Conservation (phyloP, 2,797 vertebrate genomes). For the Chelmon rostratus region DNA sequence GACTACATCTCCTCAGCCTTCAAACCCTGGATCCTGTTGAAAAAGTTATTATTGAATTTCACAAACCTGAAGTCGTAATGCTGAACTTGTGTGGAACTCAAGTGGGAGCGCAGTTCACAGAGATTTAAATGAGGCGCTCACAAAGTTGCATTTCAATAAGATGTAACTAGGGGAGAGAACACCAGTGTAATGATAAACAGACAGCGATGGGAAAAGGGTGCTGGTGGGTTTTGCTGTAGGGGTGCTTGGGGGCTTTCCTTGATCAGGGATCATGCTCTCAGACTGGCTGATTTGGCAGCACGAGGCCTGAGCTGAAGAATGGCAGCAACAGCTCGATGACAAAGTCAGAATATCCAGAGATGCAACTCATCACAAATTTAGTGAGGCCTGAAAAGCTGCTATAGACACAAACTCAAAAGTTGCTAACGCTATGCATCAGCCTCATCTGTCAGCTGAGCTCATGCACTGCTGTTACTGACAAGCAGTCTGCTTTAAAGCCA, state of each 20-base stretch:
- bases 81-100: slow-evolving; percentile 57
- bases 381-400: background rate
- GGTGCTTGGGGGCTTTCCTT: slow-evolving; percentile 70
- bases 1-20: slow-evolving; percentile 27
- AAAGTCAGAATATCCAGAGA: slow-evolving; percentile 46
- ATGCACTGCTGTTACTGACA: background rate
- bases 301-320: slow-evolving; percentile 40
- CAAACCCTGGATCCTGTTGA: slow-evolving; percentile 40
- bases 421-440: slow-evolving; percentile 4
- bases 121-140: slow-evolving; percentile 70
- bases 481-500: background rate
- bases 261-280: slow-evolving; percentile 76
- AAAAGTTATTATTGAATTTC: slow-evolving; percentile 53
- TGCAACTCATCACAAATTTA: slow-evolving; percentile 28
- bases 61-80: slow-evolving; percentile 59
- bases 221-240: slow-evolving; percentile 72
- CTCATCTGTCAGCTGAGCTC: background rate
- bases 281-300: slow-evolving; percentile 72
- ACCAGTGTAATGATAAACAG: slow-evolving; percentile 76
- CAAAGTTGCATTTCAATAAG: slow-evolving; percentile 77
- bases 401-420: slow-evolving; percentile 4
- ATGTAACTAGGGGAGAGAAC: slow-evolving; percentile 59
- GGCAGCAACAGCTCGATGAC: slow-evolving; percentile 44
- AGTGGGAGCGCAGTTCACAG: slow-evolving; percentile 67
- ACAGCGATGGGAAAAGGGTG: slow-evolving; percentile 70